Evolutionary conservation across 2,888 invertebrate species (phyloP).

Genomic region (Miltochrista miniata): DNA sequence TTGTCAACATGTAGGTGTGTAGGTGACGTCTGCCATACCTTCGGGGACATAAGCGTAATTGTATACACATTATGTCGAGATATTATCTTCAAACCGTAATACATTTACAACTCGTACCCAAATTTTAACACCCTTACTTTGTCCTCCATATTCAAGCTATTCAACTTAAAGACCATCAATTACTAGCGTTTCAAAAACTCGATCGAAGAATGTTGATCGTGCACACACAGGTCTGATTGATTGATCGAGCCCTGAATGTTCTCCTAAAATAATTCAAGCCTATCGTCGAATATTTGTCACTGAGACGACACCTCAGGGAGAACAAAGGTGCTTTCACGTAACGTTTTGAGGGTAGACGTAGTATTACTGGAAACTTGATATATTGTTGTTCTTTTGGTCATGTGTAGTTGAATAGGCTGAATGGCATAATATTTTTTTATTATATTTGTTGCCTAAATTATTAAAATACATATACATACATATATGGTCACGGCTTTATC

Average conservation of each 20-base stretch:
- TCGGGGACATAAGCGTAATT: too few species aligned
- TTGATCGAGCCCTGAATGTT: slow-evolving; percentile 40
- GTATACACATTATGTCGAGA: too few species aligned
- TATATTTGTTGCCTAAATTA: too few species aligned
- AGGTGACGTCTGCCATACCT: too few species aligned
- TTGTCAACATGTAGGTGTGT: too few species aligned
- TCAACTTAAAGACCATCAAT: slow-evolving; percentile 2
- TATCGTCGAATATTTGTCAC: slow-evolving; percentile 64
- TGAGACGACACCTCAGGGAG: slow-evolving; percentile 58
- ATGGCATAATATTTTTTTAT: too few species aligned
- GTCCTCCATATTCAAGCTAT: background rate
- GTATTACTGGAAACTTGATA: background rate
- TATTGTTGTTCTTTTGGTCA: too few species aligned
- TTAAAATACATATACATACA: too few species aligned
- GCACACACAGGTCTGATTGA: slow-evolving; percentile 58
- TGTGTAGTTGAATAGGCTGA: too few species aligned
- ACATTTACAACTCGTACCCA: too few species aligned
- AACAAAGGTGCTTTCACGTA: slow-evolving; percentile 24
- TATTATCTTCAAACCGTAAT: too few species aligned
- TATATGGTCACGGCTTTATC: too few species aligned
- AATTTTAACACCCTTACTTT: background rate
- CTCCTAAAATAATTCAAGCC: slow-evolving; percentile 52
- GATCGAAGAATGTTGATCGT: slow-evolving; percentile 11
- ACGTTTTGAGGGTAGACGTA: slow-evolving; percentile 24
- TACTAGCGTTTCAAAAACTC: slow-evolving; percentile 12